phyloP scores from a whole-genome alignment of 2,888 invertebrate genomes.

The Halocaridina rubra region DNA sequence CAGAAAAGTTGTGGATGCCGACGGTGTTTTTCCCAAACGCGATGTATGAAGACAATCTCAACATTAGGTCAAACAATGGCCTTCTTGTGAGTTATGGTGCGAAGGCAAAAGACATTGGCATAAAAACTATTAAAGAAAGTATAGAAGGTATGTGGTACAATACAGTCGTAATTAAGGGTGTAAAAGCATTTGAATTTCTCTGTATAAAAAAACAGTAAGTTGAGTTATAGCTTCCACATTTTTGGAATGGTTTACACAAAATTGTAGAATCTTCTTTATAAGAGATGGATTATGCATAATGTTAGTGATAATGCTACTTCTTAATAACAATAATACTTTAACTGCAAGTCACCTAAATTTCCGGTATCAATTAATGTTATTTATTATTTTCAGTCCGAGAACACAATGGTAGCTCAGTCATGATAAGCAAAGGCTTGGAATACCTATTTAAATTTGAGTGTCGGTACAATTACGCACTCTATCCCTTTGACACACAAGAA shows the following conservation, averaged over 20 bases:
- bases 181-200: too few species aligned
- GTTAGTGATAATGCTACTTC: too few species aligned
- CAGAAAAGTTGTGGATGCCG: neutral
- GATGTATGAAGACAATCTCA: constrained; percentile 15
- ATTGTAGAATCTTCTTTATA: too few species aligned
- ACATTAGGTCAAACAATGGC: neutral
- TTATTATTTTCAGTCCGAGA: constrained; percentile 26
- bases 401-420: constrained; percentile 2
- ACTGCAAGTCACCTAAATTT: too few species aligned
- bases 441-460: constrained; percentile 35
- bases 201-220: too few species aligned
- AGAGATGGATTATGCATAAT: too few species aligned
- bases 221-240: too few species aligned
- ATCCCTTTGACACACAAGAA: constrained; percentile 38
- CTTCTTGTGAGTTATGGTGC: too few species aligned
- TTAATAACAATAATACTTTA: too few species aligned
- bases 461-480: constrained; percentile 17
- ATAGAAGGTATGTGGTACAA: constrained; percentile 3
- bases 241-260: too few species aligned
- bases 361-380: too few species aligned
- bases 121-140: neutral
- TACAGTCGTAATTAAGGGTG: too few species aligned
- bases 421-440: neutral
- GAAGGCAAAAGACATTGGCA: neutral
- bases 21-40: neutral